Evolutionary conservation across 1,140 invertebrate species (phyloP).

Genomic region (Bathynomus jamesi): DNA sequence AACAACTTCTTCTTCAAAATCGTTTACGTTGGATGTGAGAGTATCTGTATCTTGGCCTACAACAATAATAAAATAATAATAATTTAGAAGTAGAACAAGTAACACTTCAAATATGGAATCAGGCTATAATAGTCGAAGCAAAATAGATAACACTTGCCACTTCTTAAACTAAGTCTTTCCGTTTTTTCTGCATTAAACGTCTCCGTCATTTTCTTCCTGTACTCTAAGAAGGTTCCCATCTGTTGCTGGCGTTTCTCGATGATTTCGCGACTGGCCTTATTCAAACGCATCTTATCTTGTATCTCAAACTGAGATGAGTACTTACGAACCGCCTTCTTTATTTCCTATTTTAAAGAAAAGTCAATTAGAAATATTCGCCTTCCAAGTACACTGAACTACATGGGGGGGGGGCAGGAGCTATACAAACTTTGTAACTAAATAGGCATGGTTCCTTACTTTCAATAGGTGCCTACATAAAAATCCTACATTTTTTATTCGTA

Average conservation of each 20-base stretch:
- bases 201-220: constrained; percentile 62
- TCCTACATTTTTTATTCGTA: no score
- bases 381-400: neutral
- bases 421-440: no score
- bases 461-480: no score
- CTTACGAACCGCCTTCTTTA: constrained; percentile 97
- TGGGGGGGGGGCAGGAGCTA: neutral
- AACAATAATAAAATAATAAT: neutral
- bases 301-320: constrained; percentile 92
- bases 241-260: constrained; percentile 84
- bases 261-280: constrained; percentile 67
- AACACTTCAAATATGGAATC: no score
- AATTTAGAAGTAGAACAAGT: no score
- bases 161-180: constrained; percentile 55
- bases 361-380: no score
- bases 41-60: neutral
- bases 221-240: constrained; percentile 79
- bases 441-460: no score
- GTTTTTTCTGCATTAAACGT: constrained; percentile 42
- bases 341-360: constrained; percentile 69
- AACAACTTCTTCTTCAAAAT: neutral
- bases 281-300: constrained; percentile 86
- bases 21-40: neutral
- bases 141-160: constrained; percentile 42
- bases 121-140: no score